Evolutionary conservation across 2,113 vertebrate species (phyloP), one percentile per base, ranked within the genome.

Genomic region (Bungarus multicinctus): DNA sequence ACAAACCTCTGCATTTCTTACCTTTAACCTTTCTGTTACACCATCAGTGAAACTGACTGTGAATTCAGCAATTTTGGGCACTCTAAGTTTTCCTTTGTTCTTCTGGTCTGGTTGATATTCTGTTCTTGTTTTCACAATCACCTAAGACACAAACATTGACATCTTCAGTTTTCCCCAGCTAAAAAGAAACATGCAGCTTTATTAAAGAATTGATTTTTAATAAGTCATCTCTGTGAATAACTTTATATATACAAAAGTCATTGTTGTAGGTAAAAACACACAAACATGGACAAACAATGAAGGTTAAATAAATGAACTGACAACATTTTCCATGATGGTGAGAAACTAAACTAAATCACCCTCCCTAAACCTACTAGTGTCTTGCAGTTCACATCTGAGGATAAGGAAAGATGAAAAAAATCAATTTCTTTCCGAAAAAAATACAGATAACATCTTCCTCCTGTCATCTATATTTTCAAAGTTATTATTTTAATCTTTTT

Each of bases 71-170:
- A 99, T 99, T 98, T 99, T 99, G 52, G 99, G 99, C 94, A 99
- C 98, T 97, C 99, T 99, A 97, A 99, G 98, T 97, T 98, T 99
- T 93, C 98, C 98, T 97, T 98, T 98, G 97, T 97, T 99, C 98
- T 99, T 99, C 98, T 99, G 99, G 96, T 99, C 99, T 39, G 99
- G 98, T 96, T 99, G 99, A 95, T 98, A 99, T 69, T 99, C 99
- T 87, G 99, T 99, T 95, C 98, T 98, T 95, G 99, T 99, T 97
- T 99, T 99, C 98, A 99, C 99, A 95, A 99, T 99, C 97, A 99
- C 99, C 99, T 99, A 90, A 50, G 97, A 10, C 97, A 81, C n/a
- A 97, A 94, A 95, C 0, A 93, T 64, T 54, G 95, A 93, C 9
- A 93, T 0, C 34, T 54, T 87, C 89, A 95, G 57, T 47, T 87